phyloP scores from a whole-genome alignment of 1,140 invertebrate species.

The Neoseiulus cucumeris region DNA sequence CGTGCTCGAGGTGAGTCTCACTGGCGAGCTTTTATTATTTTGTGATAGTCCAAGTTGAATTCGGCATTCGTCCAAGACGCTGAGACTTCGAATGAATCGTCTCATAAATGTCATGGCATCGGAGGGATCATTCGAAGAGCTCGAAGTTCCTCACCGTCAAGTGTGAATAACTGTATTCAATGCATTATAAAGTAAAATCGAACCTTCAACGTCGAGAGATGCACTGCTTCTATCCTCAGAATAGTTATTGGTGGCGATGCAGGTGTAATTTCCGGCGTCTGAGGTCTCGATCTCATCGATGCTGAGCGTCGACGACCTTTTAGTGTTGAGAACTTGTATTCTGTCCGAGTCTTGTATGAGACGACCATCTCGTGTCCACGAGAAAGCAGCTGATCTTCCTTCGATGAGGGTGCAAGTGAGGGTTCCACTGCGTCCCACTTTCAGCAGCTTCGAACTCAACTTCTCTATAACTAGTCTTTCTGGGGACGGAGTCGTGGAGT shows the following conservation, averaged over 20 bases:
- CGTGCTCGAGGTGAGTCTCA: no score
- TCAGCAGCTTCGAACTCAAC: background rate
- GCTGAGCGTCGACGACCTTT: background rate
- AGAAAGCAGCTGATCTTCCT: background rate
- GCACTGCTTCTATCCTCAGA: constrained; percentile 3
- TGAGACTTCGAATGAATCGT: no score
- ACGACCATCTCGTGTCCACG: background rate
- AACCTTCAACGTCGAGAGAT: background rate
- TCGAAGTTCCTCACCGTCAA: no score
- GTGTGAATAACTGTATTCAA: no score
- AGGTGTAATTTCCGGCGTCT: constrained; percentile 1
- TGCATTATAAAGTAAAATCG: no score
- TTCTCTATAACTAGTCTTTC: background rate
- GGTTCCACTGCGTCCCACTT: background rate
- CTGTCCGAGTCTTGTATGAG: background rate
- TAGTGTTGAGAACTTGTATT: background rate
- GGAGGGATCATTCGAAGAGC: no score
- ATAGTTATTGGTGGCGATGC: background rate
- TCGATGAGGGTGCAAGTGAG: background rate
- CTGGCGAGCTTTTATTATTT: no score
- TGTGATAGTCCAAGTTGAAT: no score
- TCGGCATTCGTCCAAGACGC: no score
- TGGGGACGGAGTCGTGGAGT: no score
- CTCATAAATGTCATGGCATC: no score
- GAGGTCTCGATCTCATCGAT: background rate